These are phyloP conservation scores for Rhodeus uyekii DNA, from an alignment of 2,797 vertebrate species.

Conservation along the genomic window DNA sequence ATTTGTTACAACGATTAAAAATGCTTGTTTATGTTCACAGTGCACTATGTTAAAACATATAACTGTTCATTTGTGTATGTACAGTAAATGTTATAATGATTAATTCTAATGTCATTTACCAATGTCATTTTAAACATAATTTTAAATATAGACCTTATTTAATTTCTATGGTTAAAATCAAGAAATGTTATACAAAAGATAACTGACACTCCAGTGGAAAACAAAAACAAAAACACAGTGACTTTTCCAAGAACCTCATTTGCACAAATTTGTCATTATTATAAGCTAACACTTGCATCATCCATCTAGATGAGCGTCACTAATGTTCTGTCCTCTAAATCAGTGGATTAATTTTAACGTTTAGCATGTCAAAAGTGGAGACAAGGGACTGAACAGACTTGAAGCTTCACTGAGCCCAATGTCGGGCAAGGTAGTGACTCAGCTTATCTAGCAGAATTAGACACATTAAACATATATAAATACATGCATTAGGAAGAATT, in stretches of 20 bases:
- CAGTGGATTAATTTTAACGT: not conserved
- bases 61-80: too few species aligned
- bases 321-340: not conserved
- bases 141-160: too few species aligned
- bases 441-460: not conserved
- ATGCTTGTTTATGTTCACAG: too few species aligned
- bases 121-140: too few species aligned
- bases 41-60: too few species aligned
- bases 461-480: not conserved
- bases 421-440: not conserved
- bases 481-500: not conserved
- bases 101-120: too few species aligned
- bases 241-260: not conserved
- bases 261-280: slow-evolving; percentile 10
- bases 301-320: not conserved
- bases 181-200: too few species aligned
- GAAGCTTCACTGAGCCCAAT: not conserved
- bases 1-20: too few species aligned
- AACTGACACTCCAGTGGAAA: too few species aligned
- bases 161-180: too few species aligned
- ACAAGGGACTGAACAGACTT: not conserved
- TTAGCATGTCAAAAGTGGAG: not conserved
- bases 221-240: not conserved
- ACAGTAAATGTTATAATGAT: too few species aligned
- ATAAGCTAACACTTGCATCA: not conserved